phyloP scores from a whole-genome alignment of 2,888 invertebrate species.

The Brachypalpus laphriformis region DNA sequence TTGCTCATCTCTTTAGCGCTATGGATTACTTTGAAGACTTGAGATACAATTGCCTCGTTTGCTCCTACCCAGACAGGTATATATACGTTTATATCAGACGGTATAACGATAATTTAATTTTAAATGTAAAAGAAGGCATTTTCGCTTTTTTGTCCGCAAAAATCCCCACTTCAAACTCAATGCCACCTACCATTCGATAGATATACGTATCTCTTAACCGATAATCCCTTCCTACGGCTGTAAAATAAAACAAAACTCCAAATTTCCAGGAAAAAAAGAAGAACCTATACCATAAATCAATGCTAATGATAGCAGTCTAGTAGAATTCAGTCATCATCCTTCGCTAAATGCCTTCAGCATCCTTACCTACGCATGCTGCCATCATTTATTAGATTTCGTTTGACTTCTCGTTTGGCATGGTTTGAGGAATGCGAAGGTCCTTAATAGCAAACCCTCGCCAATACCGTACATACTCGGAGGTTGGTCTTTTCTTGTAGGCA shows the following conservation, averaged over 20 bases:
- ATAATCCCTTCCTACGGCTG: not conserved
- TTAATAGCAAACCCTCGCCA: not conserved
- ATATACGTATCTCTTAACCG: not conserved
- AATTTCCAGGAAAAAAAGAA: not conserved
- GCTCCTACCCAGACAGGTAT: not conserved
- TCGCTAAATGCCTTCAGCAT: conserved; percentile 54
- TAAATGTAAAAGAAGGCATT: not conserved
- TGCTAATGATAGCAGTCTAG: conserved; percentile 80
- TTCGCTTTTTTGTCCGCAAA: not conserved
- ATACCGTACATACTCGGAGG: not conserved
- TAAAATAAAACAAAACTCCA: not conserved
- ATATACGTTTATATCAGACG: not conserved
- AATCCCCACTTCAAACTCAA: not conserved
- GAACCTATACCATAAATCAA: conserved; percentile 81
- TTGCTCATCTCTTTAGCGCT: no score
- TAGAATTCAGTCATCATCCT: conserved; percentile 16
- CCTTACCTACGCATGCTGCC: conserved; percentile 75
- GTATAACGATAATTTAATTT: not conserved
- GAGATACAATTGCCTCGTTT: not conserved
- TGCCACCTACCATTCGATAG: not conserved
- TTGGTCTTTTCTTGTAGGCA: not conserved
- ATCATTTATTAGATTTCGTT: conserved; percentile 82
- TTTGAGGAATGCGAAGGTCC: not conserved
- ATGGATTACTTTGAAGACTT: no score
- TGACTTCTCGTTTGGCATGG: conserved; percentile 74